These are phyloP conservation scores for Botia almorhae DNA, from an alignment of 2,797 vertebrate genomes.

Conservation along the genomic window DNA sequence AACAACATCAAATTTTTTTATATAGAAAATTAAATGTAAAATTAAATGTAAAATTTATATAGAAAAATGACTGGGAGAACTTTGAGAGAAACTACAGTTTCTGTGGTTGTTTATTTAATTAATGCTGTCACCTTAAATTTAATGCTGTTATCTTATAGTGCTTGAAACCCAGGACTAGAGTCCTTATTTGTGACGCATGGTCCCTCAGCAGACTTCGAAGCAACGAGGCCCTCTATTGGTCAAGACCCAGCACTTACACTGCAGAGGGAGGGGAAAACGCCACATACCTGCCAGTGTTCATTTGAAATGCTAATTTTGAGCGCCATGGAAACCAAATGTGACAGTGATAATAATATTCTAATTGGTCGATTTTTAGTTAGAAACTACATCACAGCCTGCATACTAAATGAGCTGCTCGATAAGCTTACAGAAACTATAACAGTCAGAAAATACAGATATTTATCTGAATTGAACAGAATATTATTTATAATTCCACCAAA, in stretches of 20 bases:
- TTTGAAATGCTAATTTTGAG: slow-evolving; percentile 1
- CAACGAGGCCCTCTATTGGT: slow-evolving; percentile 91
- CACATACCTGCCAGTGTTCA: slow-evolving; percentile 1
- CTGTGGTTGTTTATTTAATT: too few species aligned
- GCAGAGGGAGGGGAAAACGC: neutral
- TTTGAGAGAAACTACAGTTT: too few species aligned
- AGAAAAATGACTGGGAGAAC: too few species aligned
- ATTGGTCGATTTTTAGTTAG: neutral
- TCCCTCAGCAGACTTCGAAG: slow-evolving; percentile 68
- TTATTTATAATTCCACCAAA: neutral
- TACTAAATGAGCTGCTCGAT: neutral
- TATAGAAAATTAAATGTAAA: too few species aligned
- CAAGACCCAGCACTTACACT: slow-evolving; percentile 49
- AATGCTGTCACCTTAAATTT: too few species aligned
- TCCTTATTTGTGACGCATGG: neutral
- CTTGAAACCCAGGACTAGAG: too few species aligned
- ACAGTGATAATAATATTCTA: neutral
- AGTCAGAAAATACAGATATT: neutral
- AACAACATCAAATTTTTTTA: too few species aligned
- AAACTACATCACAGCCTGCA: neutral
- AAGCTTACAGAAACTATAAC: neutral
- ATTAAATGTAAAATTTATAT: too few species aligned
- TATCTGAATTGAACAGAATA: neutral
- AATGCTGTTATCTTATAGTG: too few species aligned
- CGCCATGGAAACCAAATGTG: neutral